Evolutionary conservation across 2,113 vertebrate genomes (phyloP), one percentile per base, ranked within the genome.

Genomic region (Gorsachius goisagi): DNA sequence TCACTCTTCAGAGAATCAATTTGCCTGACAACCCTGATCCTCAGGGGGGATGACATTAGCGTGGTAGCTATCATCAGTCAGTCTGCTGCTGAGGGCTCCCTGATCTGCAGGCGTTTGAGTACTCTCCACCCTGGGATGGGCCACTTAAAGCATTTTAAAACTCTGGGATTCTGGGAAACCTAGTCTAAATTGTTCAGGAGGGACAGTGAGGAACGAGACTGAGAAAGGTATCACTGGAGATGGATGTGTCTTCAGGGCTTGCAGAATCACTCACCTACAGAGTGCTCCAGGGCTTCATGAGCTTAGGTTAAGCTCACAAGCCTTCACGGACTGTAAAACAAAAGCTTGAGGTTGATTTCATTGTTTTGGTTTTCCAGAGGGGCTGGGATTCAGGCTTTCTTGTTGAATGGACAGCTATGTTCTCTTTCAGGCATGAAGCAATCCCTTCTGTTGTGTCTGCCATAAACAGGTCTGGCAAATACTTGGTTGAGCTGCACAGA

Each of bases 1-100:
- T 93, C 79, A 64, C 50, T 77, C 79, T 95, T 91, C 68, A 64
- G 80, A 95, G 73, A 95, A 95, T 90, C 91, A 95, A 75, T 96
- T 89, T 94, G 27, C 69, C 79, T 85, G 93, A 90, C 71, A 90
- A 56, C 55, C 17, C n/a, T 71, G 50, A 79, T 69, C 62, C 85
- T 89, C 15, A 1, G 39, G n/a, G 60, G 39, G 41, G 49, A 71
- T 93, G 81, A 69, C 85, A 93, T 88, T 93, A 91, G 30, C 2
- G 17, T 71, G 87, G 84, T 88, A 94, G 60, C 77, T 63, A 14
- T 80, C 93, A 95, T 94, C 85, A 77, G 91, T 95, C 89, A 96
- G 47, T 90, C 90, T 93, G 66, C 69, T 87, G 62, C 27, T 76
- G 58, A 73, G 73, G 73, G 30, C 33, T 89, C 39, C 47, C 69